Percentiles rank a stretch among this genome's conserved stretches.
Evolutionary conservation across 2,888 invertebrate genomes (phyloP).

Genomic region (Euplexia lucipara): DNA sequence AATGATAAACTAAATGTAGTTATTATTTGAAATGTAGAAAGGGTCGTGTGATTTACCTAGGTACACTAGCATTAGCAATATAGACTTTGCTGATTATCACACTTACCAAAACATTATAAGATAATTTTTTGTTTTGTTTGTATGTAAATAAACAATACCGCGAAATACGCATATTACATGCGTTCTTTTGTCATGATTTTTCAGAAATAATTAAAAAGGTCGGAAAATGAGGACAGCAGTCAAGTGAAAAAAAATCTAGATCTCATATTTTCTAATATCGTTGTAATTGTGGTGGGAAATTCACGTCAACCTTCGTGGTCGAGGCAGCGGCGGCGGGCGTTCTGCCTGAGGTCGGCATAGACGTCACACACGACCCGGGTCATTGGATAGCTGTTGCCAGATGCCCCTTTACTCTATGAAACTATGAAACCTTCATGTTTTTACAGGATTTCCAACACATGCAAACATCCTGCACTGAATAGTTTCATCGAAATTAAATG

Average conservation of each 20-base stretch:
- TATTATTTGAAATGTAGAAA: neutral
- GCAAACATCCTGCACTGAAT: constrained; percentile 15
- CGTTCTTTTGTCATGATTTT: neutral
- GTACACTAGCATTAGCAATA: constrained; percentile 13
- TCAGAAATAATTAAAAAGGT: neutral
- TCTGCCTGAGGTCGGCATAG: constrained; percentile 76
- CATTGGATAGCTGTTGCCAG: constrained; percentile 70
- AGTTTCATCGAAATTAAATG: constrained; percentile 23
- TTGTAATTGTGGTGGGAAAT: constrained; percentile 69
- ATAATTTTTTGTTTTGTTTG: constrained; percentile 20
- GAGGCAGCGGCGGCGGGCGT: constrained; percentile 64
- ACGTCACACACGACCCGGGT: constrained; percentile 85
- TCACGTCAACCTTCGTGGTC: constrained; percentile 76
- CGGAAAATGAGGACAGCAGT: neutral
- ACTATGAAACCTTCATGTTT: constrained; percentile 36
- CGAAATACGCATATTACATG: neutral
- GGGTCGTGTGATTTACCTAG: constrained; percentile 8
- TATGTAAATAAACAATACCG: constrained; percentile 14
- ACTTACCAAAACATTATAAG: constrained; percentile 28
- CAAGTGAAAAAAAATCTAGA: constrained; percentile 32
- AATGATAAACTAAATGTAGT: neutral
- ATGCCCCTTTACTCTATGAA: constrained; percentile 53
- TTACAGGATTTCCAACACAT: constrained; percentile 29
- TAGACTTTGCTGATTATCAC: constrained; percentile 10
- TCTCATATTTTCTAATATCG: constrained; percentile 26